These are phyloP conservation scores for Pyrgilauda ruficollis DNA, from an alignment of 2,113 vertebrate genomes.

Conservation along the genomic window DNA sequence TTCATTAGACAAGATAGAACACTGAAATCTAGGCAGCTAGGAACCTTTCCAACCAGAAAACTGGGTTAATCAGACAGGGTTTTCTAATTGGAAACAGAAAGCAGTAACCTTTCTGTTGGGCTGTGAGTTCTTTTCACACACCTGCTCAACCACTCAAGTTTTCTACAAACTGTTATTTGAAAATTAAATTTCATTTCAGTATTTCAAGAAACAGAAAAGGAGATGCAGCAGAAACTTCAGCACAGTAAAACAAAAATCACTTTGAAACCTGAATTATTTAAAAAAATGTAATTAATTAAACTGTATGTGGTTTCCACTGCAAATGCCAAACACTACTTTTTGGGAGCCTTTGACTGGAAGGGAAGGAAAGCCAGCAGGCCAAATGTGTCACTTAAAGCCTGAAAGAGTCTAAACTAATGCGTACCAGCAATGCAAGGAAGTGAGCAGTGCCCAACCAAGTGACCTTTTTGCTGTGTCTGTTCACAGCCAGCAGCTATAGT, in stretches of 20 bases:
- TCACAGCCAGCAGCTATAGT: not conserved
- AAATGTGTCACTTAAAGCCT: not conserved
- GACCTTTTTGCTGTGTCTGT: not conserved
- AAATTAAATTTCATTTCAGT: not conserved
- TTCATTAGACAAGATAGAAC: not conserved
- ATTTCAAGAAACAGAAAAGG: not conserved
- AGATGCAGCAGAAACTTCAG: not conserved
- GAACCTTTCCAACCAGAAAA: not conserved
- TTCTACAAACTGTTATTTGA: not conserved
- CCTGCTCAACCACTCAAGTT: not conserved
- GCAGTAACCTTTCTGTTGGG: not conserved
- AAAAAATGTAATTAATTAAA: rapidly evolving
- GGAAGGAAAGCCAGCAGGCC: not conserved
- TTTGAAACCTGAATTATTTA: not conserved
- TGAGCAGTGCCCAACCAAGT: not conserved
- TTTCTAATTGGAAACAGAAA: not conserved
- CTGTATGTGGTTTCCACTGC: rapidly evolving
- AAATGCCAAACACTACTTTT: not conserved
- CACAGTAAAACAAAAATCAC: not conserved
- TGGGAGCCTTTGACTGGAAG: not conserved
- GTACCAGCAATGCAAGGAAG: not conserved
- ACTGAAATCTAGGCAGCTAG: not conserved
- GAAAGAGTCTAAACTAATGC: not conserved
- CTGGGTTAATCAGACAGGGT: not conserved
- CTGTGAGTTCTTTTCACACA: not conserved